phyloP scores from a whole-genome alignment of 2,113 vertebrate genomes.

The Sceloporus undulatus region DNA sequence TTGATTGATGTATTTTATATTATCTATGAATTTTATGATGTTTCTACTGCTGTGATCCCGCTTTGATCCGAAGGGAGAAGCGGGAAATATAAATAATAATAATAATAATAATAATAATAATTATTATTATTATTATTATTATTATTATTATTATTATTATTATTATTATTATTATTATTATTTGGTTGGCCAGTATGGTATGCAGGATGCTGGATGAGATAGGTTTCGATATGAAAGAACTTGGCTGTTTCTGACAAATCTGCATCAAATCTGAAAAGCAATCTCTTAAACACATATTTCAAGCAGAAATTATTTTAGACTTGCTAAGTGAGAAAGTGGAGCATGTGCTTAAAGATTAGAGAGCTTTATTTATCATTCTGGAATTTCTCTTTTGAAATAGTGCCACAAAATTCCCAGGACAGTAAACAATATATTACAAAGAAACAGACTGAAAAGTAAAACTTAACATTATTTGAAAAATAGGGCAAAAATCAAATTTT shows the following conservation, averaged over 20 bases:
- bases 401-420: not conserved
- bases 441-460: not conserved
- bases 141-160: too few relatives aligned
- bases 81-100: too few relatives aligned
- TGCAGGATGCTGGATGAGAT: not conserved
- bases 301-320: not conserved
- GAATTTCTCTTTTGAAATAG: not conserved
- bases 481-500: not conserved
- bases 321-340: not conserved
- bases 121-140: too few relatives aligned
- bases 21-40: too few relatives aligned
- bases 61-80: too few relatives aligned
- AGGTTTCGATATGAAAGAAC: not conserved
- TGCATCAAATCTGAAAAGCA: constrained; percentile 22
- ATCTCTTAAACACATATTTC: not conserved
- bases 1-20: too few relatives aligned
- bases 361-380: not conserved
- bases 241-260: not conserved
- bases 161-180: too few relatives aligned
- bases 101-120: too few relatives aligned
- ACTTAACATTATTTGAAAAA: not conserved
- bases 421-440: not conserved
- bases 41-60: too few relatives aligned
- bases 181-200: not conserved
- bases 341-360: not conserved